These are phyloP conservation scores for Xylota segnis DNA, from an alignment of 2,888 invertebrate species.

Conservation along the genomic window DNA sequence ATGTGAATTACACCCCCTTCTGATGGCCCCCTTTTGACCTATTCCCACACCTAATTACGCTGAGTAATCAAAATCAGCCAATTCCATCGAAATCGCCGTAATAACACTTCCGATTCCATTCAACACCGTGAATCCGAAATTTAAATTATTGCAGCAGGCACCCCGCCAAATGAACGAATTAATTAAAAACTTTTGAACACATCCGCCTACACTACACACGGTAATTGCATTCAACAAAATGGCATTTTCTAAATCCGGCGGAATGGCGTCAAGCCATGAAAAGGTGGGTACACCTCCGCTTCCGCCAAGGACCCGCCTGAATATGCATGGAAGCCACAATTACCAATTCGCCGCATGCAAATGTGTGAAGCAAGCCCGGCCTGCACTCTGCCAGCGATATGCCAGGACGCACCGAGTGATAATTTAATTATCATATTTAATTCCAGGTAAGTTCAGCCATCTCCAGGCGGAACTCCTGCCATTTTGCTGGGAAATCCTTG, in stretches of 20 bases:
- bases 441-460: slow-evolving; percentile 34
- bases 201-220: no score
- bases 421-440: slow-evolving; percentile 57
- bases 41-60: no score
- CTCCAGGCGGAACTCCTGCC: neutral
- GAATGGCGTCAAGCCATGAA: neutral
- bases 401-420: slow-evolving; percentile 20
- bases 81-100: no score
- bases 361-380: neutral
- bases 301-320: neutral
- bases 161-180: slow-evolving; percentile 1
- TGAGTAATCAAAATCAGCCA: no score
- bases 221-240: slow-evolving; percentile 20
- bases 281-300: neutral
- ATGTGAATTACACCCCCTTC: no score
- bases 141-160: neutral
- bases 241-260: slow-evolving; percentile 27
- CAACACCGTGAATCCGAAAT: neutral
- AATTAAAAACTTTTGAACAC: slow-evolving; percentile 22
- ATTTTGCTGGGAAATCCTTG: neutral
- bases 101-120: no score
- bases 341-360: slow-evolving; percentile 2
- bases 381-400: slow-evolving; percentile 5
- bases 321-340: slow-evolving; percentile 11
- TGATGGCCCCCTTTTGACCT: no score